A percentile compares a stretch with the other conserved stretches of the same genome.
Conservation (phyloP, 2,113 vertebrate genomes). For the Pterocles burchelli region DNA sequence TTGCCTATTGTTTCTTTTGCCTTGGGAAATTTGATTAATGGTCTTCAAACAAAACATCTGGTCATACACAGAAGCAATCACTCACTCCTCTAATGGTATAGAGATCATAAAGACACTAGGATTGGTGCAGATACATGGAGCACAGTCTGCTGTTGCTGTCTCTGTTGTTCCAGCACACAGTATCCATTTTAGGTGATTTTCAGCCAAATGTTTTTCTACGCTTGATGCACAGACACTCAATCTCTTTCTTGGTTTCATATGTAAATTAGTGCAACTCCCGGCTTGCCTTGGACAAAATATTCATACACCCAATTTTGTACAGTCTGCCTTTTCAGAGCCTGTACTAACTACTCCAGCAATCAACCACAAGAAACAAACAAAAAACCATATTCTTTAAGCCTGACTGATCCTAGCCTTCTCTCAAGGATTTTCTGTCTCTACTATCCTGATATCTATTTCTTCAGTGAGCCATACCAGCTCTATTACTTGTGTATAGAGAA, state of each 20-base stretch:
- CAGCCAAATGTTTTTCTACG: neutral
- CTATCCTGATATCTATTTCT: neutral
- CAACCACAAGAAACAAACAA: neutral
- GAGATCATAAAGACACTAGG: neutral
- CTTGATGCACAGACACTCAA: neutral
- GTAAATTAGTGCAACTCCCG: neutral
- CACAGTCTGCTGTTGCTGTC: neutral
- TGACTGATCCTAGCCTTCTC: neutral
- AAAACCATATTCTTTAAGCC: neutral
- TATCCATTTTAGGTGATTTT: neutral
- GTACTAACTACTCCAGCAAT: neutral
- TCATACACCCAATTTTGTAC: neutral
- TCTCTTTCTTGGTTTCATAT: neutral
- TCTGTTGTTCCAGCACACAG: neutral
- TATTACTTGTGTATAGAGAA: neutral
- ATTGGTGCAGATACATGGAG: neutral
- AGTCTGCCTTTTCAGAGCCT: neutral
- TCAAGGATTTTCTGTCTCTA: neutral
- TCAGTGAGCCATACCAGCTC: neutral
- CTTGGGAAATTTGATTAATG: constrained; percentile 48
- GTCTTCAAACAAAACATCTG: constrained; percentile 22
- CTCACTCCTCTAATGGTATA: neutral
- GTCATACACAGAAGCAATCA: neutral
- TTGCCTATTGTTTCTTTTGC: constrained; percentile 20
- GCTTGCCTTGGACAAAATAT: neutral